A percentile compares a stretch with the other conserved stretches of the same genome.
Conservation (phyloP, 1,140 invertebrate genomes). For the Chionoecetes opilio region DNA sequence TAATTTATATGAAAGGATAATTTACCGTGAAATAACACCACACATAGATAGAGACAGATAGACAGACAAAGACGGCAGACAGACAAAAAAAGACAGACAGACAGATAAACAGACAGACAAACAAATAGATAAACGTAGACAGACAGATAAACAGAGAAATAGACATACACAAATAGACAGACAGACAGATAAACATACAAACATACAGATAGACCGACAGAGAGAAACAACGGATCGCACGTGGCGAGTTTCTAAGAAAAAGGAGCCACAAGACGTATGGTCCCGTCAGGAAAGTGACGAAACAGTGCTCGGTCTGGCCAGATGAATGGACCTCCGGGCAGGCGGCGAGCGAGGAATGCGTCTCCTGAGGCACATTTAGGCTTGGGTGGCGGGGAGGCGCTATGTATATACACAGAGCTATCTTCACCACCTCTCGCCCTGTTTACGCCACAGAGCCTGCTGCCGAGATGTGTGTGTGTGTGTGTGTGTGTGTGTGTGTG, state of each 20-base stretch:
- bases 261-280: not conserved
- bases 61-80: not conserved
- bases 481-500: conserved; percentile 18
- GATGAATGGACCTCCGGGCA: not conserved
- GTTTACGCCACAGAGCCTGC: conserved; percentile 4
- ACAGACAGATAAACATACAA: too few species aligned
- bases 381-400: too few species aligned
- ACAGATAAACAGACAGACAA: not conserved
- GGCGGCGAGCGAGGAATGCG: not conserved
- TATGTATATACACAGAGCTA: not conserved
- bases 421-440: not conserved
- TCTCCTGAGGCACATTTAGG: too few species aligned
- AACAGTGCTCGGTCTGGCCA: not conserved
- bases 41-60: not conserved
- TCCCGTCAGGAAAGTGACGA: not conserved
- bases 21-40: too few species aligned
- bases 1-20: too few species aligned
- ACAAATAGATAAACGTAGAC: not conserved
- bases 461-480: too few species aligned
- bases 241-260: too few species aligned
- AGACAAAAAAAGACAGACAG: not conserved
- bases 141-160: not conserved
- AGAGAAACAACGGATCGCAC: too few species aligned
- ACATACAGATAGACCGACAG: too few species aligned
- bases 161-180: too few species aligned